Evolutionary conservation across 2,113 vertebrate genomes (phyloP).

Genomic region (Danionella cerebrum): DNA sequence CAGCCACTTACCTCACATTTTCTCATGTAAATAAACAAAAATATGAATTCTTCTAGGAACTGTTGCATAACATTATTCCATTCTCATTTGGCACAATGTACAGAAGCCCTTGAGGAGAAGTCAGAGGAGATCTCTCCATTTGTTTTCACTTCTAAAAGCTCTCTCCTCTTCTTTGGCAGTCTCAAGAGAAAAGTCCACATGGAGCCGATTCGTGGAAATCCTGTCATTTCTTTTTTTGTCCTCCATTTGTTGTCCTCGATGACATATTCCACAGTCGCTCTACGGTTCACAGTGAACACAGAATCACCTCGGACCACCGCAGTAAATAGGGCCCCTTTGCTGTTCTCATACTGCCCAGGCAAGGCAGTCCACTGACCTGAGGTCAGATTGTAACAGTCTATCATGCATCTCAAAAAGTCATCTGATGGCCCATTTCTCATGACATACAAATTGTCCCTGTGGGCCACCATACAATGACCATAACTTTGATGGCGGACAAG

Average conservation of each 20-base stretch:
- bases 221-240: slow-evolving; percentile 67
- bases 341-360: slow-evolving; percentile 81
- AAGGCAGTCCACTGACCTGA: slow-evolving; percentile 80
- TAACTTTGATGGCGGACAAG: slow-evolving; percentile 81
- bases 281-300: slow-evolving; percentile 81
- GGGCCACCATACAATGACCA: slow-evolving; percentile 85
- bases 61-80: no score
- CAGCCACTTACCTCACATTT: no score
- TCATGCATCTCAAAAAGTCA: slow-evolving; percentile 82
- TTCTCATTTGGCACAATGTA: slow-evolving; percentile 34
- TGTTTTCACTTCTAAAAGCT: slow-evolving; percentile 20
- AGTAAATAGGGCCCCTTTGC: slow-evolving; percentile 84
- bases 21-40: no score
- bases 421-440: slow-evolving; percentile 84
- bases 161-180: slow-evolving; percentile 57
- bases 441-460: slow-evolving; percentile 81
- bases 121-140: slow-evolving; percentile 27
- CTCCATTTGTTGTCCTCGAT: slow-evolving; percentile 75
- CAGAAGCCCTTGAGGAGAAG: slow-evolving; percentile 13
- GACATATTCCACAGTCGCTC: slow-evolving; percentile 73
- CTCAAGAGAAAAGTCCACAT: slow-evolving; percentile 85
- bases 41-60: no score
- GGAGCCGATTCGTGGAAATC: slow-evolving; percentile 81
- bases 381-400: slow-evolving; percentile 81
- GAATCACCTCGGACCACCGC: slow-evolving; percentile 76